A percentile compares a stretch with the other conserved stretches of the same genome.
Conservation (phyloP, 2,888 invertebrate species). For the Heteromurus nitidus region DNA sequence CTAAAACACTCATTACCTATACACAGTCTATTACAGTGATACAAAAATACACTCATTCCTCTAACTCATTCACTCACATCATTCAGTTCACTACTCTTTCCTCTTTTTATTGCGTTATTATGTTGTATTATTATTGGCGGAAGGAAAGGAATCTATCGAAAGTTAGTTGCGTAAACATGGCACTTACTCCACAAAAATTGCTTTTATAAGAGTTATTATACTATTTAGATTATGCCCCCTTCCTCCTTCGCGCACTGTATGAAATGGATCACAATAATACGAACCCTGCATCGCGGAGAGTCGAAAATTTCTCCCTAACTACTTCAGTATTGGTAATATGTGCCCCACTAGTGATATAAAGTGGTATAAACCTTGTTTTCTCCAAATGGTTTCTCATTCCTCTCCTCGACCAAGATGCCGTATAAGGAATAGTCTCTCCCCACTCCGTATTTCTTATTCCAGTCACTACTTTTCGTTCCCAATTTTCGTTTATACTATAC, state of each 20-base stretch:
- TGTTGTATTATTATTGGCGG: conserved; percentile 39
- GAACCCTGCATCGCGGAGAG: too few species aligned
- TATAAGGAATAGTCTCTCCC: not conserved
- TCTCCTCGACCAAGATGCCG: conserved; percentile 16
- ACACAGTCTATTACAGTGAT: conserved; percentile 34
- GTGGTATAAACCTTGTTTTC: conserved; percentile 26
- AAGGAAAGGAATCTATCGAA: conserved; percentile 28
- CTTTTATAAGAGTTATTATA: conserved; percentile 51
- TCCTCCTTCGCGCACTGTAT: too few species aligned
- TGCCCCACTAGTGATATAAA: not conserved
- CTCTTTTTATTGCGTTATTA: too few species aligned
- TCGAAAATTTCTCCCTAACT: too few species aligned
- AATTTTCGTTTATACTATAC: conserved; percentile 31
- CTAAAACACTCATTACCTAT: conserved; percentile 20
- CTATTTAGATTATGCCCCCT: conserved; percentile 40
- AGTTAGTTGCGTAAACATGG: conserved; percentile 11
- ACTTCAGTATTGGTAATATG: too few species aligned
- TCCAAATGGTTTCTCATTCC: conserved; percentile 22
- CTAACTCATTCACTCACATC: conserved; percentile 40
- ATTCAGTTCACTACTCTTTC: conserved; percentile 13
- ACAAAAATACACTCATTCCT: conserved; percentile 23
- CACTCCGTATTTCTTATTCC: conserved; percentile 25
- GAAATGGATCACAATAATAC: too few species aligned
- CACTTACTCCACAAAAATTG: conserved; percentile 28
- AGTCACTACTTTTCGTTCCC: conserved; percentile 42